A percentile compares a stretch with the other conserved stretches of the same genome.
These are phyloP conservation scores for Sminthurides aquaticus DNA, from an alignment of 2,888 invertebrate species.

Conservation along the genomic window DNA sequence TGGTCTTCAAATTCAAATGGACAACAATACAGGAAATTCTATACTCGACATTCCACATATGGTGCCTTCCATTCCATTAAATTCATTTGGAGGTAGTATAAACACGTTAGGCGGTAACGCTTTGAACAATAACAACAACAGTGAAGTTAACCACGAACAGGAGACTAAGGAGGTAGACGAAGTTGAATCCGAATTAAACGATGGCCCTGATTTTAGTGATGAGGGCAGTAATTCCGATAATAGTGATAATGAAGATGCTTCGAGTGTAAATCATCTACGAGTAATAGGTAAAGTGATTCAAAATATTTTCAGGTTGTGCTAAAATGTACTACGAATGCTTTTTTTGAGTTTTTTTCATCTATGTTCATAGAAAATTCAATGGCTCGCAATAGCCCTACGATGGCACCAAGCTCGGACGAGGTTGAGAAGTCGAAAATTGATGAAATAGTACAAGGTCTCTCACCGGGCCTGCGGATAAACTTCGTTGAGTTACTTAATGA, in stretches of 20 bases:
- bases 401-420: conserved; percentile 34
- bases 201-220: neutral
- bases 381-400: conserved; percentile 36
- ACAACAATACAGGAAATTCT: neutral
- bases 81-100: neutral
- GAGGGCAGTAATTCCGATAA: neutral
- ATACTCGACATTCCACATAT: neutral
- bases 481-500: conserved; percentile 36
- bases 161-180: neutral
- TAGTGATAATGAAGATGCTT: neutral
- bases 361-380: conserved; percentile 17
- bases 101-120: too few relatives aligned
- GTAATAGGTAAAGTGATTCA: too few relatives aligned
- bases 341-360: too few relatives aligned
- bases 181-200: neutral
- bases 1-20: too few relatives aligned
- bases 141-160: neutral
- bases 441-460: conserved; percentile 35
- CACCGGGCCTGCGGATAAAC: conserved; percentile 35
- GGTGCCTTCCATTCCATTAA: neutral
- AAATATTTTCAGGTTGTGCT: too few relatives aligned
- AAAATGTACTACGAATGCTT: too few relatives aligned
- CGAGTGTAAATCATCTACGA: too few relatives aligned
- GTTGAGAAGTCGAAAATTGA: conserved; percentile 37
- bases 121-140: neutral